A percentile compares a stretch with the other conserved stretches of the same genome.
These are phyloP conservation scores for Pomatorhinus ruficollis DNA, from an alignment of 2,113 vertebrate species.

Conservation along the genomic window DNA sequence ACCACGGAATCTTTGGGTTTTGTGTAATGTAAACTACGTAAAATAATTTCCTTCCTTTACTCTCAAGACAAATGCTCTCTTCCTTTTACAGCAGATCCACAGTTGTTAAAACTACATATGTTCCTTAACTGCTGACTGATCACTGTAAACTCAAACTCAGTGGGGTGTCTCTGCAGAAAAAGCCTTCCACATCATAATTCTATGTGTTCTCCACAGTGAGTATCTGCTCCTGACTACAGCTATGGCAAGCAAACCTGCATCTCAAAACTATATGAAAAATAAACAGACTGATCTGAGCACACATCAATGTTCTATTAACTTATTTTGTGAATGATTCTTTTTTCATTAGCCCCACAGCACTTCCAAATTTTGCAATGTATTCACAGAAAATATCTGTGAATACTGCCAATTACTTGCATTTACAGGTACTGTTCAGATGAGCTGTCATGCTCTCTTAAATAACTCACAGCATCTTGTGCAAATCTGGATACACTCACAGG, in stretches of 20 bases:
- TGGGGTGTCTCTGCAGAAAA: background rate
- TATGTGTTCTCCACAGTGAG: background rate
- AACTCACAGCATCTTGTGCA: background rate
- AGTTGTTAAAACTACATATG: background rate
- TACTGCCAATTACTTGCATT: background rate
- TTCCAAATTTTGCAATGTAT: background rate
- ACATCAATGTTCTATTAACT: background rate
- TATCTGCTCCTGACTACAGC: background rate
- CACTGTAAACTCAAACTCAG: background rate
- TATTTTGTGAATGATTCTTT: background rate
- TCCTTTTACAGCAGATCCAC: background rate
- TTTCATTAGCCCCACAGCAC: background rate
- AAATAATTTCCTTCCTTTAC: conserved; percentile 2
- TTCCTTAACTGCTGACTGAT: background rate
- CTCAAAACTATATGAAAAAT: background rate
- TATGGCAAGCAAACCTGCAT: background rate
- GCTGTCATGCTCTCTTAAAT: conserved; percentile 14
- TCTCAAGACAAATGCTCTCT: background rate
- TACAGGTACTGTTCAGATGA: background rate
- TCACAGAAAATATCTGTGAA: background rate
- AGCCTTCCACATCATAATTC: background rate
- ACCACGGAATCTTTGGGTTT: background rate
- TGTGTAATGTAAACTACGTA: background rate
- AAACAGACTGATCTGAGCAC: background rate
- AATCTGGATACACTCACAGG: background rate